Conservation (phyloP, 2,797 vertebrate genomes). For the Gadopsis marmoratus region DNA sequence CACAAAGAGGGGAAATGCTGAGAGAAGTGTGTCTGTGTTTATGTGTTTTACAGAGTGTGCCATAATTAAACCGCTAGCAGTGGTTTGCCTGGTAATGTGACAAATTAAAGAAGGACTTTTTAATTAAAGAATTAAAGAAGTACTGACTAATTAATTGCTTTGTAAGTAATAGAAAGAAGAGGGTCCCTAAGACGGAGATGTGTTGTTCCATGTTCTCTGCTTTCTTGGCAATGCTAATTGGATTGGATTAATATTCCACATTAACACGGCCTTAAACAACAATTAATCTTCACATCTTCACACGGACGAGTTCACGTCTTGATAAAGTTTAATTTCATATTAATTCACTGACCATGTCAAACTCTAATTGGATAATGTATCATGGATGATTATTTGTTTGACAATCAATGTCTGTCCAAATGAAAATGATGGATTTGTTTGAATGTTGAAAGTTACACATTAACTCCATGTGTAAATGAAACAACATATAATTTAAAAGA, state of each 20-base stretch:
- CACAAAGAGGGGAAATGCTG: conserved; percentile 15
- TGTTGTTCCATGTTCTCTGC: conserved; percentile 57
- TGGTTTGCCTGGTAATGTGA: conserved; percentile 55
- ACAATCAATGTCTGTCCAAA: not conserved
- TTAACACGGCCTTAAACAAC: conserved; percentile 57
- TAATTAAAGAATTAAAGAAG: conserved; percentile 74
- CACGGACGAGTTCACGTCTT: conserved; percentile 38
- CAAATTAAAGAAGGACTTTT: conserved; percentile 71
- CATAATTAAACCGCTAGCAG: conserved; percentile 57
- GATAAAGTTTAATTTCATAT: conserved; percentile 50
- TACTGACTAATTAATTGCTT: conserved; percentile 72
- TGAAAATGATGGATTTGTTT: not conserved
- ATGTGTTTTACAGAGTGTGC: conserved; percentile 18
- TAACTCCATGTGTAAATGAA: not conserved
- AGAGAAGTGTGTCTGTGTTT: conserved; percentile 24
- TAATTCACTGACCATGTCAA: conserved; percentile 42
- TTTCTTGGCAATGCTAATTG: conserved; percentile 70
- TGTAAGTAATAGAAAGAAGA: conserved; percentile 65
- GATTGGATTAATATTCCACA: conserved; percentile 70
- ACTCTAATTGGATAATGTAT: conserved; percentile 41
- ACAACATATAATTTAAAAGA: too few relatives aligned
- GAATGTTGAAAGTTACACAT: not conserved
- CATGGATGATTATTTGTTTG: conserved; percentile 21
- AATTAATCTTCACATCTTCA: conserved; percentile 59
- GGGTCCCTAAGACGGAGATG: conserved; percentile 58